A percentile compares a stretch with the other conserved stretches of the same genome.
phyloP scores from a whole-genome alignment of 2,113 vertebrate genomes.

The Eira barbara region DNA sequence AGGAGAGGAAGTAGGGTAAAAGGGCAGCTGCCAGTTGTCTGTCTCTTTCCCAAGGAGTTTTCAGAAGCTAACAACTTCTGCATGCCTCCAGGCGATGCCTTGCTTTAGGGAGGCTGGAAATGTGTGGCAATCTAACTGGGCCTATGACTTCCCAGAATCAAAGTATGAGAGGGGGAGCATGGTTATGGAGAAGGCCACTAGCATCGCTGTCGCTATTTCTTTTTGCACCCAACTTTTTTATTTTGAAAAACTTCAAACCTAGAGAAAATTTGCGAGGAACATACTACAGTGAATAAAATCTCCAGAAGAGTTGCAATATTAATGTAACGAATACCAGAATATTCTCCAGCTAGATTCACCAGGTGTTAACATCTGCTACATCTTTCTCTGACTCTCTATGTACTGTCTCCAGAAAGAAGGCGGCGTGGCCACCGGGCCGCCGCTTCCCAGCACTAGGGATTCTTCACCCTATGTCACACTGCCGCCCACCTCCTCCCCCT shows the following conservation, averaged over 20 bases:
- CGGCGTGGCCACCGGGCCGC: background rate
- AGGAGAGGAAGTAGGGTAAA: background rate
- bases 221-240: background rate
- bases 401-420: background rate
- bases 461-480: background rate
- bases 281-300: background rate
- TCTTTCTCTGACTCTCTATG: background rate
- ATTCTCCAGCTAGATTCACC: background rate
- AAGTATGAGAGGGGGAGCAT: background rate
- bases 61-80: background rate
- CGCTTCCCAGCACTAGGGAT: background rate
- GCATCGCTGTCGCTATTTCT: background rate
- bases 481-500: background rate
- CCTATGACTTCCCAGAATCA: background rate
- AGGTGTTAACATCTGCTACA: background rate
- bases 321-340: background rate
- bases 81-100: background rate
- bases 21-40: background rate
- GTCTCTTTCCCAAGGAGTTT: background rate
- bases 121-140: background rate
- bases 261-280: background rate
- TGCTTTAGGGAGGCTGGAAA: background rate
- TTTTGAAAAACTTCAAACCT: background rate
- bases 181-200: background rate
- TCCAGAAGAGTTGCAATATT: background rate